Base-by-base conservation (phyloP, 2,888 invertebrate species). In the Drosophila kanekoi region DNA sequence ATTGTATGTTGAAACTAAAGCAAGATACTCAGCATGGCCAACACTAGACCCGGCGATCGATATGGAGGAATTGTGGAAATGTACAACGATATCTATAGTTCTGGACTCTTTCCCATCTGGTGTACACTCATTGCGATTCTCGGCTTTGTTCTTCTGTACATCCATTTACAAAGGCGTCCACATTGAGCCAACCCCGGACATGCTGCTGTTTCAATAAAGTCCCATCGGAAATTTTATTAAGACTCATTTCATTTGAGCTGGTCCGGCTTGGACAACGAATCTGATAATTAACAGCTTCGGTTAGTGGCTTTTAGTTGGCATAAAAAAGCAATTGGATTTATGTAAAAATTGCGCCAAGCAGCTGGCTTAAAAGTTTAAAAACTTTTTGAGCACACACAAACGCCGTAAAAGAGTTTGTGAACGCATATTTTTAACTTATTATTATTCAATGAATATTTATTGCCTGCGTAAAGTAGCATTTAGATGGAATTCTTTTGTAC, bases 11-110 rank as follows among this genome's bases (percentile, higher is more conserved):
- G 10, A 52, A 40, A 48, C 23, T 52, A 4, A n/a, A 38, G 10
- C 8, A n/a, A 43, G 0, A 28, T 40, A 18, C 23, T 23, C 32
- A 28, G 45, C 53, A 64, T 69, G 74, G 20, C 44, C 44, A 14
- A 59, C 28, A 38, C 3, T 4, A 47, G 47, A 0, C 32, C 20
- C 14, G 23, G 48, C 65, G 2, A 8, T 3, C 0, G 10, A 14
- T 8, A 1, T 5, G 13, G n/a, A 1, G 56, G 68, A 1, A 35
- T 85, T n/a, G 47, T 74, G n/a, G 82, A 82, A 11, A n/a, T 85
- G 2, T 82, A 82, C 20, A 9, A 18, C 1, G 82, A 82, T 69
- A 43, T 33, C 33, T 82, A 52, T 32, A 81, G 56, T 16, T 6
- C 41, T 1, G 72, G 63, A 23, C 41, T 33, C 0, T 71, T 72